These are phyloP conservation scores for Eueides isabella DNA, from an alignment of 1,140 invertebrate species.

Conservation along the genomic window DNA sequence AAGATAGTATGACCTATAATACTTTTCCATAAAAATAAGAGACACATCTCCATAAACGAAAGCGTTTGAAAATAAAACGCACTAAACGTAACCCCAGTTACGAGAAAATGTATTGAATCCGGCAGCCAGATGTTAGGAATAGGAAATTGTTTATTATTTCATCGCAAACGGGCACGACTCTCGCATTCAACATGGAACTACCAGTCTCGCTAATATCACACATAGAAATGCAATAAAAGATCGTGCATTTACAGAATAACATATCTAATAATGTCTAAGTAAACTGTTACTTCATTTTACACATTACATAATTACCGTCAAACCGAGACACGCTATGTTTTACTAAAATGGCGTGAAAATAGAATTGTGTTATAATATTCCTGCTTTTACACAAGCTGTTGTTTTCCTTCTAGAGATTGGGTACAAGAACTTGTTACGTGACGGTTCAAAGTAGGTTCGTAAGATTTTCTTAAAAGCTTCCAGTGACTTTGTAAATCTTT, in stretches of 20 bases:
- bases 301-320: slow-evolving; percentile 3
- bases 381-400: slow-evolving; percentile 12
- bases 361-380: slow-evolving; percentile 7
- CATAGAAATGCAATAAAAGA: background rate
- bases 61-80: background rate
- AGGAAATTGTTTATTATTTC: slow-evolving; percentile 43
- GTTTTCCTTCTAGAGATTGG: slow-evolving; percentile 6
- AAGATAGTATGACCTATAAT: background rate
- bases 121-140: slow-evolving; percentile 38
- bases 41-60: background rate
- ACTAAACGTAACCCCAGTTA: slow-evolving; percentile 11
- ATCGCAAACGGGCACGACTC: slow-evolving; percentile 32
- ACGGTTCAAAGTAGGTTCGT: background rate
- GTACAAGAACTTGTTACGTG: slow-evolving; percentile 12
- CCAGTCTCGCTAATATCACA: background rate
- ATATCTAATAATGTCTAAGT: background rate
- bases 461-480: slow-evolving; percentile 8
- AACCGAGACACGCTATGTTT: background rate
- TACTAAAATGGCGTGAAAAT: slow-evolving; percentile 11
- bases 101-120: slow-evolving; percentile 37
- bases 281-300: background rate
- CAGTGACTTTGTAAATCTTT: background rate
- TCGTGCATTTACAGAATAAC: background rate
- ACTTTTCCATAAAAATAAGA: background rate
- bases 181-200: slow-evolving; percentile 9